Evolutionary conservation across 2,797 vertebrate species (phyloP), one percentile per base, ranked within the genome.

Genomic region (Podargus strigoides): DNA sequence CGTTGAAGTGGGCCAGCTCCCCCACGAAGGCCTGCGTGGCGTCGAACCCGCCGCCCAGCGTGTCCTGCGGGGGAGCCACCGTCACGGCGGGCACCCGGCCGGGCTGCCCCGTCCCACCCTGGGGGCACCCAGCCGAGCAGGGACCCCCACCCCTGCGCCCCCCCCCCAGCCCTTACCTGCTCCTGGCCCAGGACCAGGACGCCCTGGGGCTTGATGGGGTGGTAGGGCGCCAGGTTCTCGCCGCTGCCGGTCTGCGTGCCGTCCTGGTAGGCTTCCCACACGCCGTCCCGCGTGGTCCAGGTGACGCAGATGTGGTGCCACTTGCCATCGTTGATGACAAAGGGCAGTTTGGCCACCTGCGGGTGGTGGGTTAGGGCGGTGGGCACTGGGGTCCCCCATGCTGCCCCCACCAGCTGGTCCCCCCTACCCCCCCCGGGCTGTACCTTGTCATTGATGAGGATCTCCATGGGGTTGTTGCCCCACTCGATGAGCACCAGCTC

Each of bases 381-480:
- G 64, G 19, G 0, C 52, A 3, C 3, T 0, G 24, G 32, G 56
- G 30, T 32, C 21, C 15, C 79, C 22, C 53, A 0, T 0, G 4
- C 49, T 2, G 44, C 9, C 52, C 37, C 19, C 28, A 7, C n/a
- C n/a, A 1, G 46, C 12, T 5, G 0, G 3, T 18, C 42, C 7
- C 28, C 12, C 58, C 24, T 4, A 7, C 36, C 58, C 68, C 28
- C 24, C n/a, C 4, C 1, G 59, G 19, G 41, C 41, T 0, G 8
- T 97, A 99, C 99, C 99, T 99, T 99, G 97, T 99, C 99, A 0
- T 99, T 99, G 94, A 99, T 99, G 95, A 99, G 98, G 75, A 99
- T 98, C 97, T 99, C 99, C 99, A 99, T 99, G n/a, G 99, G 99
- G 95, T 99, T 99, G 97, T 98, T 99, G 28, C 99, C 99, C 99